Evolutionary conservation across 2,113 vertebrate genomes (phyloP).

Genomic region (Podiceps cristatus): DNA sequence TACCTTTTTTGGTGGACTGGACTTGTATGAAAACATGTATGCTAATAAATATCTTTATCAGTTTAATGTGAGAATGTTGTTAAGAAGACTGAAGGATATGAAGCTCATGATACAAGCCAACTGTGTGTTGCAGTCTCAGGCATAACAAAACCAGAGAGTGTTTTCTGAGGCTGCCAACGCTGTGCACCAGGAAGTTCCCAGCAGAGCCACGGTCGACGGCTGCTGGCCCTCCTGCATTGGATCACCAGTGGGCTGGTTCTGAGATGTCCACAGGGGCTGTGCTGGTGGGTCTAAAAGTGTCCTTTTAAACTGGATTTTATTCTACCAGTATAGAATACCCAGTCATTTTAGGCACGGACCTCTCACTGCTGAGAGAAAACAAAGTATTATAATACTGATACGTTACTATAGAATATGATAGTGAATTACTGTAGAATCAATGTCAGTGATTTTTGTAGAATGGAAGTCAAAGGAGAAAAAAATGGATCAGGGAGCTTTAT

Average conservation of each 20-base stretch:
- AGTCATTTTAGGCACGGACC: background rate
- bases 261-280: background rate
- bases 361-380: background rate
- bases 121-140: background rate
- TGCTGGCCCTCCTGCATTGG: accelerated
- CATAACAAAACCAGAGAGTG: background rate
- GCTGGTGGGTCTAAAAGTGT: background rate
- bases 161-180: background rate
- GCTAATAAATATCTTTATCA: background rate
- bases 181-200: accelerated
- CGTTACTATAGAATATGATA: background rate
- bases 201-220: accelerated
- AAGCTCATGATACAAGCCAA: background rate
- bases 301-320: background rate
- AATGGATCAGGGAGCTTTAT: background rate
- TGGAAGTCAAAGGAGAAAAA: background rate
- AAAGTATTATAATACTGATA: background rate
- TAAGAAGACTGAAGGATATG: background rate
- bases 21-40: background rate
- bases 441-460: background rate
- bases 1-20: background rate
- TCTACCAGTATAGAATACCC: background rate
- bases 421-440: background rate
- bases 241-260: background rate
- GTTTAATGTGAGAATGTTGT: background rate